Evolutionary conservation across 2,888 invertebrate genomes (phyloP), one percentile per base, ranked within the genome.

Genomic region (Stenoptilia bipunctidactyla): DNA sequence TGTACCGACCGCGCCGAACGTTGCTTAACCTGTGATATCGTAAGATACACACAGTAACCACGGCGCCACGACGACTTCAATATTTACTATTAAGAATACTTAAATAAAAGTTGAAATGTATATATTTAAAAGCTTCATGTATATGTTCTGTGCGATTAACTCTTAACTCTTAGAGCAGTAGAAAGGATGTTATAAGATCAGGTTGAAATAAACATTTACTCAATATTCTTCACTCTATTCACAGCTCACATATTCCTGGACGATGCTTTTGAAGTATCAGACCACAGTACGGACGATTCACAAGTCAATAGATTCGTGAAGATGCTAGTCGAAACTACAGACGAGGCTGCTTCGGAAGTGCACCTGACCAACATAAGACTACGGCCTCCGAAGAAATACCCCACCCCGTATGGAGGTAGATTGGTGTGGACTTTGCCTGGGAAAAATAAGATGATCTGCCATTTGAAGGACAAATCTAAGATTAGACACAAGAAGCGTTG

Each of bases 401-500:
- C 91, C 0, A 93, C 94, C 0, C 94, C 95, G 0, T 96, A 95
- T 48, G 96, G 96, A 0, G 96, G 96, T 0, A 87, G 92, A 14
- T 70, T 97, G 33, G 89, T 90, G 1, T 95, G 94, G 92, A 89
- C 85, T 0, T 68, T 97, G 40, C 96, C 96, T 0, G 95, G 95
- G 0, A 90, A 91, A 53, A 94, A 93, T 14, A 90, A 90, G 64
- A 80, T 97, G 73, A 89, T 92, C 47, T 93, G 91, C 6, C 96
- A 97, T 66, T 77, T 97, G 43, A 97, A 97, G 65, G 95, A 97
- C 67, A 94, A 94, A 60, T 87, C 89, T 13, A 92, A 93, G 65
- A 96, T 97, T 39, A 86, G 96, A 27, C 91, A 94, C 56, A 91
- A 93, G 61, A 97, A 97, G 67, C 87, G 97, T 43, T 97, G 96